These are phyloP conservation scores for Xanthia icteritia DNA, from an alignment of 2,888 invertebrate species.

Conservation along the genomic window DNA sequence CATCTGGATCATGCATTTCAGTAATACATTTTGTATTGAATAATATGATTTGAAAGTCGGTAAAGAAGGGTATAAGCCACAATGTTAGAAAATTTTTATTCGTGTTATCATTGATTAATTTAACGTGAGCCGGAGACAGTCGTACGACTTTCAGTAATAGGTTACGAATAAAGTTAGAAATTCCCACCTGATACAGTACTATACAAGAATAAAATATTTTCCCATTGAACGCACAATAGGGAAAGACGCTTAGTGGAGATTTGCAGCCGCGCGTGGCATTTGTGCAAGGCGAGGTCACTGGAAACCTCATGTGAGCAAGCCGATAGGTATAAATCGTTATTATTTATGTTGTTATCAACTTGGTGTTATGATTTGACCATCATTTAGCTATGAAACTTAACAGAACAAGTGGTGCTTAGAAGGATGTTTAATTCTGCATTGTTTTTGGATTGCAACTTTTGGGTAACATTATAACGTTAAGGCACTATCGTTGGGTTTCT, in stretches of 20 bases:
- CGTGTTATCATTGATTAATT: conserved; percentile 13
- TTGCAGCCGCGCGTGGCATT: conserved; percentile 70
- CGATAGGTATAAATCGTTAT: conserved; percentile 42
- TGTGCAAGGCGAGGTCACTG: conserved; percentile 74
- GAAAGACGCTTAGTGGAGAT: conserved; percentile 71
- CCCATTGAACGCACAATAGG: conserved; percentile 65
- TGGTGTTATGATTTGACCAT: conserved; percentile 8
- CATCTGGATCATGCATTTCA: too few species aligned
- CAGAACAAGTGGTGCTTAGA: neutral
- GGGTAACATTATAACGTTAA: neutral
- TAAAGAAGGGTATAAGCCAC: neutral
- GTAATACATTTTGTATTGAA: neutral
- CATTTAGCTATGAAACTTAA: neutral
- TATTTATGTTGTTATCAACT: conserved; percentile 44
- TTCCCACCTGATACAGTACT: conserved; percentile 44
- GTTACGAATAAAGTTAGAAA: conserved; percentile 32
- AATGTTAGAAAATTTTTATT: conserved; percentile 20
- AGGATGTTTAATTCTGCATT: neutral
- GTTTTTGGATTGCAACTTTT: neutral
- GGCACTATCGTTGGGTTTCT: neutral
- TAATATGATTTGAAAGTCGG: neutral
- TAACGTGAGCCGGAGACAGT: conserved; percentile 28
- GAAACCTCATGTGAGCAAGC: conserved; percentile 79
- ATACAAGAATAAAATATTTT: conserved; percentile 50
- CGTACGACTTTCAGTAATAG: conserved; percentile 36